Conservation (phyloP, 2,113 vertebrate species). For the Pedetes capensis region DNA sequence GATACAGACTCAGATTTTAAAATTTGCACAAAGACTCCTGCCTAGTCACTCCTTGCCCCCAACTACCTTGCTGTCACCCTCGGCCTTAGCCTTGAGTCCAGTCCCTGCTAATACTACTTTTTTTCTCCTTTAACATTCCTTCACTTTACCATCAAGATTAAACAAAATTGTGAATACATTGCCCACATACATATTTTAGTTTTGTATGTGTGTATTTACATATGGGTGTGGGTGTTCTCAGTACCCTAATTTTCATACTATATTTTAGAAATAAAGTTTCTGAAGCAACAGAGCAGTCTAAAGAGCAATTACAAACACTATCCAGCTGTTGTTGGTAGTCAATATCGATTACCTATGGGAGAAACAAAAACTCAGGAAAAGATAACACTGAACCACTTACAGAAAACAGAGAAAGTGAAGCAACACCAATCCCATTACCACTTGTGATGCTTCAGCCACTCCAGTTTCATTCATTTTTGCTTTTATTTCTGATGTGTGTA, state of each 20-base stretch:
- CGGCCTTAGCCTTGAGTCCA: too few species aligned
- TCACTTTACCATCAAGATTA: neutral
- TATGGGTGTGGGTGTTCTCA: neutral
- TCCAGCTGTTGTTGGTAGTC: neutral
- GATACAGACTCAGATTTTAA: neutral
- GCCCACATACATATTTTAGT: neutral
- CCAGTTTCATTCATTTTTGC: constrained; percentile 67
- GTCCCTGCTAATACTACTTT: neutral
- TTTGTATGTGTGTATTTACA: neutral
- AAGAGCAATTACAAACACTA: constrained; percentile 28
- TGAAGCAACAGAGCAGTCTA: neutral
- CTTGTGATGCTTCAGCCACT: constrained; percentile 66
- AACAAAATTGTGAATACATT: neutral
- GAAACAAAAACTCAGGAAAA: constrained; percentile 46
- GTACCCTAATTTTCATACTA: neutral
- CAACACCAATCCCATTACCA: constrained; percentile 69
- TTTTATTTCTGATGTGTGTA: constrained; percentile 66
- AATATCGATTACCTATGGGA: constrained; percentile 37
- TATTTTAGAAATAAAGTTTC: constrained; percentile 47
- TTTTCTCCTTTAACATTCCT: neutral
- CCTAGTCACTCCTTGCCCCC: too few species aligned
- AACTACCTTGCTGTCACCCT: too few species aligned
- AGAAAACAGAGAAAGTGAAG: constrained; percentile 69
- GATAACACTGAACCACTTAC: constrained; percentile 33
- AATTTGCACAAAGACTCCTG: neutral